Conservation (phyloP, 2,797 vertebrate genomes). For the Aeoliscus strigatus region DNA sequence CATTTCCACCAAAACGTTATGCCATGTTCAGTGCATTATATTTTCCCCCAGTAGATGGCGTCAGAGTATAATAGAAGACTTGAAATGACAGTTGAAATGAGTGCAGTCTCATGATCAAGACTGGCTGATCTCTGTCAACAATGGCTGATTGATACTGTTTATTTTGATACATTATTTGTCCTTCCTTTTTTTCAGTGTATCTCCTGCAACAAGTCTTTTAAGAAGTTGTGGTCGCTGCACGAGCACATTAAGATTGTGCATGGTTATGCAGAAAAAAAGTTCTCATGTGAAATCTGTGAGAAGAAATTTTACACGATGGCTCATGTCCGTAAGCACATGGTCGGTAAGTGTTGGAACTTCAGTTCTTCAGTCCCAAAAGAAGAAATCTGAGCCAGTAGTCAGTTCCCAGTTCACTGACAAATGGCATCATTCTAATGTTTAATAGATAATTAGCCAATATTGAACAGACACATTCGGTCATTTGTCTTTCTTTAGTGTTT, state of each 20-base stretch:
- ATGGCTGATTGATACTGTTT: background rate
- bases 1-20: background rate
- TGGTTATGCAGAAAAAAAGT: slow-evolving; percentile 96
- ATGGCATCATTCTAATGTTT: background rate
- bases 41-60: slow-evolving; percentile 63
- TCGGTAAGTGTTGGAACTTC: slow-evolving; percentile 80
- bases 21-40: no score
- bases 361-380: no score
- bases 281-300: slow-evolving; percentile 97
- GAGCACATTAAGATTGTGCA: slow-evolving; percentile 99
- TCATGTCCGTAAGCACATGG: slow-evolving; percentile 97
- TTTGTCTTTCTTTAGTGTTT: background rate
- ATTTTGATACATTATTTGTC: background rate
- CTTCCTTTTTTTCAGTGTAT: slow-evolving; percentile 79
- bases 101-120: background rate
- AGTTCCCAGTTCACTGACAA: background rate
- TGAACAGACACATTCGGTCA: no score
- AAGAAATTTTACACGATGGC: slow-evolving; percentile 99
- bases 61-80: slow-evolving; percentile 19
- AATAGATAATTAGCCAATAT: no score
- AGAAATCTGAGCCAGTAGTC: background rate
- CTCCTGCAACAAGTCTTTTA: slow-evolving; percentile 97
- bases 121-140: background rate
- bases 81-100: no score
- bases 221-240: slow-evolving; percentile 98